Evolutionary conservation across 2,888 invertebrate genomes (phyloP), one percentile per base, ranked within the genome.

Genomic region (Coenonympha arcania): DNA sequence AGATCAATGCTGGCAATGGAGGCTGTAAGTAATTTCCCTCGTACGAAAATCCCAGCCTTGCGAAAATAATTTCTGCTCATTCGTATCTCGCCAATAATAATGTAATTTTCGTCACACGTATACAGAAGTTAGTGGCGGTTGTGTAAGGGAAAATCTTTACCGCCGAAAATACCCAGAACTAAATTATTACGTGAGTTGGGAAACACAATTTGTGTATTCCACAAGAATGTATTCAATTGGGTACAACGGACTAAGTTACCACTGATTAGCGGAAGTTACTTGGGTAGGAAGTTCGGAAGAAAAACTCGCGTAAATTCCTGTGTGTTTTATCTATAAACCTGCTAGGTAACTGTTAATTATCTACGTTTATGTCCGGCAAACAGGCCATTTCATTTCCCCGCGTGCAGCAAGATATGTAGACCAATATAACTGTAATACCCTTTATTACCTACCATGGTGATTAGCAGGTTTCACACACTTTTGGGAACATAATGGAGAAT

Each of bases 231-330:
- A 54, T 45, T 48, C 45, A 50, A 58, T 55, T 45, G 46, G 44
- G 31, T 37, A 44, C 43, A 43, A 26, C 37, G 16, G 37, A 48
- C 24, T 22, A 50, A 58, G 52, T 57, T 55, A 55, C 34, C 43
- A 45, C 48, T 58, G 54, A 58, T 57, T 57, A 55, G 52, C 44
- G 20, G 47, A 50, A n/a, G 8, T 50, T 50, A 54, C 50, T 49
- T 46, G 37, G 26, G 40, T 36, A 42, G 48, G 49, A 42, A 31
- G 8, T 19, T 31, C 31, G 30, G 8, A 2, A 18, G 28, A 11
- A 19, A 41, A 30, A 19, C 8, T 28, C 11, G 18, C 6, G 26
- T 6, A 2, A 2, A 22, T 18, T 34, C 34, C 2, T 33, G 9
- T 33, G 9, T 33, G 16, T n/a, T n/a, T n/a, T n/a, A n/a, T n/a